Evolutionary conservation across 2,797 vertebrate species (phyloP).

Genomic region (Anabas testudineus): DNA sequence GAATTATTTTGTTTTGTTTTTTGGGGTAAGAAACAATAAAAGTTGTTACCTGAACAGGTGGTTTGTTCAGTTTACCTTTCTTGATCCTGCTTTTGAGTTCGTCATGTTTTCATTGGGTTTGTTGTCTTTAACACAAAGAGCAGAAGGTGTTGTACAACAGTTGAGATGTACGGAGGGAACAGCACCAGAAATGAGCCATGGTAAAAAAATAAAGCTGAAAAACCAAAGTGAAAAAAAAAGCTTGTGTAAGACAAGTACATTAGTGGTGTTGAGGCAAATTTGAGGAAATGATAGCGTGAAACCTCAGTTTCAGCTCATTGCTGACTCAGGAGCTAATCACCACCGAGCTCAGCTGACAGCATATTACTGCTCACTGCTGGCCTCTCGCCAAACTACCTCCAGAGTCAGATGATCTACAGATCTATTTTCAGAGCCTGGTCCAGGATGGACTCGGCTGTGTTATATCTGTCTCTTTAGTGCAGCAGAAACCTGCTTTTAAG

Average conservation of each 20-base stretch:
- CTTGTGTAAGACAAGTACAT: no score
- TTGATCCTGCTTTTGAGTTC: not conserved
- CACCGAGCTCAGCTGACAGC: conserved; percentile 18
- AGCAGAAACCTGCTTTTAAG: conserved; percentile 17
- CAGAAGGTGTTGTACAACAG: not conserved
- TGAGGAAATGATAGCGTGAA: conserved; percentile 13
- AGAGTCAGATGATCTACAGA: conserved; percentile 48
- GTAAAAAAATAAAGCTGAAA: not conserved
- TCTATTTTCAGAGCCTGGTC: conserved; percentile 55
- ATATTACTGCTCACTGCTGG: conserved; percentile 32
- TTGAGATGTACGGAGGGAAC: not conserved
- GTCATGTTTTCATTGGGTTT: not conserved
- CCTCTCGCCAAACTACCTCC: conserved; percentile 26
- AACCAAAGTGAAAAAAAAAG: no score
- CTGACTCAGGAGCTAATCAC: conserved; percentile 57
- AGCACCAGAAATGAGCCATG: not conserved
- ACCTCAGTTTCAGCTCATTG: conserved; percentile 8
- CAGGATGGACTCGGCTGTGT: conserved; percentile 24
- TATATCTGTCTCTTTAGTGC: conserved; percentile 26
- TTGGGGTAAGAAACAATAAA: conserved; percentile 63
- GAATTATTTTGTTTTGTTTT: conserved; percentile 55
- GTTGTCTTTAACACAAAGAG: not conserved
- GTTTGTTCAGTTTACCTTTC: not conserved
- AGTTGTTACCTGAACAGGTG: conserved; percentile 41
- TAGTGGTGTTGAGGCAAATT: no score